Evolutionary conservation across 2,113 vertebrate species (phyloP).

Genomic region (Otus sunia): DNA sequence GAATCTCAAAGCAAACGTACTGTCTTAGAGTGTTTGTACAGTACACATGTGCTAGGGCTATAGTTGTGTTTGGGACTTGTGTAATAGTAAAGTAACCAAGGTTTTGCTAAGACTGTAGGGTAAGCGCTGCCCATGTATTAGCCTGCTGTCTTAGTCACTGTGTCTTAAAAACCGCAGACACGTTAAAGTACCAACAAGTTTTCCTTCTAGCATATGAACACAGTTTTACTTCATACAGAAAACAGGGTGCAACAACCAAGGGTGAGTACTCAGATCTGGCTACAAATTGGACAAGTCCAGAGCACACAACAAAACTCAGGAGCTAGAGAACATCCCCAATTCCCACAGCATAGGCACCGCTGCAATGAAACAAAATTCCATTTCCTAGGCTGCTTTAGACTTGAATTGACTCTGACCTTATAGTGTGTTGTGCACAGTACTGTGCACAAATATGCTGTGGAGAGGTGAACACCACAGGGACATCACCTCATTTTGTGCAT

Average conservation of each 20-base stretch:
- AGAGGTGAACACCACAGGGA: background rate
- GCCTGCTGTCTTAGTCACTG: background rate
- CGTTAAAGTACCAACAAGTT: background rate
- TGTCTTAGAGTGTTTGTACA: background rate
- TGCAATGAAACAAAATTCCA: background rate
- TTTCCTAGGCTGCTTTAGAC: background rate
- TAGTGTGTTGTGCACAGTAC: background rate
- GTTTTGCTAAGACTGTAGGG: background rate
- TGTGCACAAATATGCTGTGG: background rate
- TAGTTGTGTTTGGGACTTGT: background rate
- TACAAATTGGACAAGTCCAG: background rate
- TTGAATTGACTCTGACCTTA: background rate
- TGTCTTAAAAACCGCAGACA: background rate
- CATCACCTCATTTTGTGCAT: background rate
- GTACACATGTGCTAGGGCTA: background rate
- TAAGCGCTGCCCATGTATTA: fast-evolving
- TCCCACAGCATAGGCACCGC: background rate
- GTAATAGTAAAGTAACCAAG: background rate
- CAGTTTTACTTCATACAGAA: background rate
- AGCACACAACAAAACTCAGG: background rate
- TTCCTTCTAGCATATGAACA: background rate
- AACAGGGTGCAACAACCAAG: background rate
- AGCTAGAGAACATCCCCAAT: background rate
- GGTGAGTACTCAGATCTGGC: background rate
- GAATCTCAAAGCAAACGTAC: background rate